Evolutionary conservation across 1,140 invertebrate species (phyloP).

Genomic region (Drosophila seguyi): DNA sequence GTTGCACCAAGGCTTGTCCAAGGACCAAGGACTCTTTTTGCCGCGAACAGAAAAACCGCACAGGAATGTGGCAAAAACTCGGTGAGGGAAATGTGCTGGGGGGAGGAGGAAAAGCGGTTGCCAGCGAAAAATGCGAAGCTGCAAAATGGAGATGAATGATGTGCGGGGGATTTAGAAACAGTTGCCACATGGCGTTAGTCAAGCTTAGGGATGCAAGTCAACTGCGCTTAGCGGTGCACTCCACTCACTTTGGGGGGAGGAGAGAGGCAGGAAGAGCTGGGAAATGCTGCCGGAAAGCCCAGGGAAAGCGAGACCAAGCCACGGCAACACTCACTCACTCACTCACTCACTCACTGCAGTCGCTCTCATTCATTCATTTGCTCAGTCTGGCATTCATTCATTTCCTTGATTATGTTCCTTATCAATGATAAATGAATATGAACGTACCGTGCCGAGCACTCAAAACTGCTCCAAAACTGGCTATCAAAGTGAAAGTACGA

Average conservation of each 20-base stretch:
- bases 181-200: conserved; percentile 68
- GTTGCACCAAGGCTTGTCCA: conserved; percentile 38
- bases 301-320: too few relatives aligned
- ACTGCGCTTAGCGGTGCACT: conserved; percentile 57
- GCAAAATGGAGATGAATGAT: conserved; percentile 66
- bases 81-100: conserved; percentile 2
- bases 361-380: conserved; percentile 77
- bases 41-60: conserved; percentile 32
- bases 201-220: conserved; percentile 66
- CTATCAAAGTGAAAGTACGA: conserved; percentile 77
- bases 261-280: neutral
- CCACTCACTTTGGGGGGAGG: conserved; percentile 47
- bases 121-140: conserved; percentile 8
- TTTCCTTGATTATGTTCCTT: conserved; percentile 83
- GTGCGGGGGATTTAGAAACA: conserved; percentile 62
- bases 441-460: conserved; percentile 64
- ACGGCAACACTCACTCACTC: neutral
- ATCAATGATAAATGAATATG: conserved; percentile 83
- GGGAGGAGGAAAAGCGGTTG: neutral
- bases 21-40: conserved; percentile 8
- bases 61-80: conserved; percentile 36
- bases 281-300: neutral
- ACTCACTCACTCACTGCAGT: conserved; percentile 61
- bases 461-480: conserved; percentile 77
- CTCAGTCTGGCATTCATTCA: conserved; percentile 80